These are phyloP conservation scores for Ceratosolen fusciceps DNA, from an alignment of 1,140 invertebrate species.

Conservation along the genomic window DNA sequence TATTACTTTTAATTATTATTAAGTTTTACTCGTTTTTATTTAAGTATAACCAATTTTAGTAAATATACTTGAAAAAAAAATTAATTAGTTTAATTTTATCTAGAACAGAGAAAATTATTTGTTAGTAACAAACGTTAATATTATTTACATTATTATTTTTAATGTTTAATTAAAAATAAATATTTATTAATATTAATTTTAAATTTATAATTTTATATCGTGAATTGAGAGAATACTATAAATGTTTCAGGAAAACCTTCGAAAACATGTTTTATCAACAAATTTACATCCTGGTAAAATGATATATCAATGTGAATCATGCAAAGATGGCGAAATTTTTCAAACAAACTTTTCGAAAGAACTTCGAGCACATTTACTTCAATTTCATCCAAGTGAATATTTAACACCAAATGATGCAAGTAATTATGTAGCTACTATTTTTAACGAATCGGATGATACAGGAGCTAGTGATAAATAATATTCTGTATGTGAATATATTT, in stretches of 20 bases:
- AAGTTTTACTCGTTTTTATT: too few relatives aligned
- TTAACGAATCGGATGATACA: constrained; percentile 53
- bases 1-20: too few relatives aligned
- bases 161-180: too few relatives aligned
- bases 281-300: constrained; percentile 82
- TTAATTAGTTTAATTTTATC: too few relatives aligned
- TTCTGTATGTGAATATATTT: not conserved
- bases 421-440: constrained; percentile 70
- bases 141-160: too few relatives aligned
- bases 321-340: constrained; percentile 67
- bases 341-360: constrained; percentile 78
- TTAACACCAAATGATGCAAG: constrained; percentile 64
- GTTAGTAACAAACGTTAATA: too few relatives aligned
- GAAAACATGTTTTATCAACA: constrained; percentile 88
- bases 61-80: too few relatives aligned
- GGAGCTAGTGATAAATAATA: not conserved
- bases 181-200: too few relatives aligned
- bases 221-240: too few relatives aligned
- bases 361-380: constrained; percentile 77
- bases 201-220: too few relatives aligned
- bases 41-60: too few relatives aligned
- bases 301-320: constrained; percentile 83
- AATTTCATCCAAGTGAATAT: constrained; percentile 72
- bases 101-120: too few relatives aligned
- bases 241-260: constrained; percentile 83